Evolutionary conservation across 2,797 vertebrate species (phyloP).

Genomic region (Gymnopithys bicolor): DNA sequence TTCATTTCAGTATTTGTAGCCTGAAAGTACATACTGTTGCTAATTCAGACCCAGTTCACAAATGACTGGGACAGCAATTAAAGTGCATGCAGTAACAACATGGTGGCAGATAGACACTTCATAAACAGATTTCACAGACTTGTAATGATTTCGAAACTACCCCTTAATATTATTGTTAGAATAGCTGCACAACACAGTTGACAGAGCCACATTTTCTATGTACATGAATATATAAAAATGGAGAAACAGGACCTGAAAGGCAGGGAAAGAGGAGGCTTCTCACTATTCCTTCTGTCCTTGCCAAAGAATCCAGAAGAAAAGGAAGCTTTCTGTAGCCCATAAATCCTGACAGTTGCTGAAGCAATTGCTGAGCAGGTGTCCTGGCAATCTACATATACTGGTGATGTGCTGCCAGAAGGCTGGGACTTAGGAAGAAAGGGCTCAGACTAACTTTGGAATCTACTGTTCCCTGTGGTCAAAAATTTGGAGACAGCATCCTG

Average conservation of each 20-base stretch:
- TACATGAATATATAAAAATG: background rate
- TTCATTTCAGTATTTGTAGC: background rate
- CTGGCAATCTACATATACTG: background rate
- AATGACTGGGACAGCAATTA: background rate
- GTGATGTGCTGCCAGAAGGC: background rate
- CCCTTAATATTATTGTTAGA: background rate
- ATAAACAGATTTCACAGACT: background rate
- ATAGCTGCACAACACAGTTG: background rate
- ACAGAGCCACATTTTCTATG: background rate
- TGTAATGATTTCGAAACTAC: background rate
- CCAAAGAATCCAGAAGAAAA: background rate
- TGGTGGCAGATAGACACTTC: background rate
- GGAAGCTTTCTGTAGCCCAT: background rate
- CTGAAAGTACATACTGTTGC: background rate
- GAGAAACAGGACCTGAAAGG: background rate
- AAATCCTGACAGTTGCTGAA: background rate
- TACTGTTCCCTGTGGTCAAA: background rate
- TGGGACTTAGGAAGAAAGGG: background rate
- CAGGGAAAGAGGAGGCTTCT: background rate
- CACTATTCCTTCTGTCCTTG: background rate
- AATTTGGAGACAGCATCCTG: background rate
- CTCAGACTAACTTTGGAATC: background rate
- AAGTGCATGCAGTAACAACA: background rate
- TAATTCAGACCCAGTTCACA: background rate
- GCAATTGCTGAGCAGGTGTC: background rate